These are phyloP conservation scores for Fregata magnificens DNA, from an alignment of 2,113 vertebrate species.

Conservation along the genomic window DNA sequence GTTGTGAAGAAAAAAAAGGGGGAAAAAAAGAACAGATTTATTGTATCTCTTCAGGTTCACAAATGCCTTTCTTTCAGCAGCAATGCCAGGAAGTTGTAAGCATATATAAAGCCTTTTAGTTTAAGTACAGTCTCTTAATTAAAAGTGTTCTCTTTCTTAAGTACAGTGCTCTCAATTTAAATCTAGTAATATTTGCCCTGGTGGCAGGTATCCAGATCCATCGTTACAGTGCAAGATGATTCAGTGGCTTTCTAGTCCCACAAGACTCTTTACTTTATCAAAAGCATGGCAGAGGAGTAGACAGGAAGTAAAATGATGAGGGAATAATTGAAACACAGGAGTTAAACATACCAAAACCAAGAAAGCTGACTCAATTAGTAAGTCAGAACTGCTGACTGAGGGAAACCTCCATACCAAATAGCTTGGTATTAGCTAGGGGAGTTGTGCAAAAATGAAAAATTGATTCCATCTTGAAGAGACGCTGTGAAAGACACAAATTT, in stretches of 20 bases:
- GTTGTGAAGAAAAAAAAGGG: background rate
- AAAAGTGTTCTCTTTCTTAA: conserved; percentile 26
- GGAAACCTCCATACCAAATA: background rate
- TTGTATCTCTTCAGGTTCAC: background rate
- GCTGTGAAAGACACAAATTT: background rate
- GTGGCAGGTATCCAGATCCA: conserved; percentile 18
- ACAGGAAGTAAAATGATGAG: conserved; percentile 23
- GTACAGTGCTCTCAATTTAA: background rate
- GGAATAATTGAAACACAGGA: conserved; percentile 23
- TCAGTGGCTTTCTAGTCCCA: background rate
- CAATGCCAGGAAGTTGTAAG: conserved; percentile 11
- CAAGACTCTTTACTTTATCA: background rate
- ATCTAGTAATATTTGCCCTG: background rate
- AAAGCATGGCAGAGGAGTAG: background rate
- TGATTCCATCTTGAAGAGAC: background rate
- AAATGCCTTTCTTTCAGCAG: background rate
- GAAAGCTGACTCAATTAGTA: background rate
- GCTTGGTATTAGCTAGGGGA: background rate
- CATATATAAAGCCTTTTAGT: background rate
- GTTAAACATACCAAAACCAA: background rate
- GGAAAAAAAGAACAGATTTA: fast-evolving
- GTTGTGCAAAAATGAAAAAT: background rate
- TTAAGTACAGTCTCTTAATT: conserved; percentile 34
- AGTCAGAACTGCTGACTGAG: background rate
- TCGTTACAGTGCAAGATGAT: background rate